Conservation (phyloP, 2,888 invertebrate genomes). For the Trichogramma evanescens region DNA sequence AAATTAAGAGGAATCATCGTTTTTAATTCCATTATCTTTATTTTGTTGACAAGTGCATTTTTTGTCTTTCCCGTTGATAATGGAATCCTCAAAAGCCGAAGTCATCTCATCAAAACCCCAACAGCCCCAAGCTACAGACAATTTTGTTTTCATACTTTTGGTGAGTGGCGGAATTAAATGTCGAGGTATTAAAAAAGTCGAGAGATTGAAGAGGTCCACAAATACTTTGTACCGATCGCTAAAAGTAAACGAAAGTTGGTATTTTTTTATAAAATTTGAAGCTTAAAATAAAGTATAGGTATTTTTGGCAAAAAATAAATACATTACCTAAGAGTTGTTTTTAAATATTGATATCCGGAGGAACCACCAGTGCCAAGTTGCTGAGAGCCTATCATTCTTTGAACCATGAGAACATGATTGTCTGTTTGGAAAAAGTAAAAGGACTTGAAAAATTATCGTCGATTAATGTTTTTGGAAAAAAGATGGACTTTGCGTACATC, state of each 20-base stretch:
- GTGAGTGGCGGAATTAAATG: conserved; percentile 83
- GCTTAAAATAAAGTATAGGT: not conserved
- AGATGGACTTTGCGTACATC: conserved; percentile 63
- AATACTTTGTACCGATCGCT: conserved; percentile 99
- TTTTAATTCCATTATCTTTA: no score
- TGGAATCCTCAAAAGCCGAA: conserved; percentile 33
- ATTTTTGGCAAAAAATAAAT: not conserved
- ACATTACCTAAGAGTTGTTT: conserved; percentile 85
- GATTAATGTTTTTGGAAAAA: not conserved
- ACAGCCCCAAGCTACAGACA: conserved; percentile 57
- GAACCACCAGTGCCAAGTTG: conserved; percentile 96
- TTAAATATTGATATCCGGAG: conserved; percentile 94
- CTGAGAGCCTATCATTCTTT: conserved; percentile 96
- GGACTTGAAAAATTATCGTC: not conserved
- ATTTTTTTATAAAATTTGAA: not conserved
- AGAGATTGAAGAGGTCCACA: conserved; percentile 92
- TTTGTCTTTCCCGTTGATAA: not conserved
- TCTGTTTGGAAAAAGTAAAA: conserved; percentile 53
- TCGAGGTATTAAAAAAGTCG: conserved; percentile 91
- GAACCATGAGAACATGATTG: conserved; percentile 97
- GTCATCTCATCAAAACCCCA: conserved; percentile 48
- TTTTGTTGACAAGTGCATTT: no score
- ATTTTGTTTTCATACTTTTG: conserved; percentile 69
- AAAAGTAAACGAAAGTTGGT: conserved; percentile 36
- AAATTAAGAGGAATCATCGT: no score